Percentiles rank a stretch among this genome's conserved stretches.
phyloP scores from a whole-genome alignment of 2,888 invertebrate genomes.

The Lamellibrachia satsuma region DNA sequence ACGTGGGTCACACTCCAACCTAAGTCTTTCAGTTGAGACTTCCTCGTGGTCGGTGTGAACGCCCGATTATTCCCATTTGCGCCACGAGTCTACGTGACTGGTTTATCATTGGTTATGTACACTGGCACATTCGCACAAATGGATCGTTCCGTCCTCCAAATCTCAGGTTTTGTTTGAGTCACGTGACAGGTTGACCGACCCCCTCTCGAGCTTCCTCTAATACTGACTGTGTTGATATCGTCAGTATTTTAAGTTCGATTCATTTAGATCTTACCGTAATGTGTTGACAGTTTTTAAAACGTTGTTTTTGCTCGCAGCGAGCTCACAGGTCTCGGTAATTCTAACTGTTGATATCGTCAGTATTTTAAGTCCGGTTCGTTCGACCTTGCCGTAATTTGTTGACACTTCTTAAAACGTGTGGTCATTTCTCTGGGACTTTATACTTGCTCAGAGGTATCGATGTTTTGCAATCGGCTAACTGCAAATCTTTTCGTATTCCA shows the following conservation, averaged over 20 bases:
- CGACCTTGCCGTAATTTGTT: not conserved
- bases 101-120: not conserved
- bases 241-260: not conserved
- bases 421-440: not conserved
- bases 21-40: not conserved
- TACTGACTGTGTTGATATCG: not conserved
- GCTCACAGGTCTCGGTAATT: too few species aligned
- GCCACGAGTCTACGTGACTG: not conserved
- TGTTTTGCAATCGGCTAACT: not conserved
- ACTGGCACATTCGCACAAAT: not conserved
- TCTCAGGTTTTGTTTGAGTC: constrained; percentile 17
- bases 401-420: not conserved
- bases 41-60: not conserved
- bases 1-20: not conserved
- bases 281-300: too few species aligned
- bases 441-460: not conserved
- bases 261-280: not conserved
- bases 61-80: not conserved
- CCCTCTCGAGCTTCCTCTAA: not conserved
- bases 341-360: not conserved
- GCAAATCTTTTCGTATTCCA: not conserved
- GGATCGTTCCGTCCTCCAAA: not conserved
- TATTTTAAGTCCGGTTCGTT: not conserved
- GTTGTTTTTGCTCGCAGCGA: not conserved
- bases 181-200: not conserved